Evolutionary conservation across 53 echinoderm and acorn worm genomes (phyloP).

Genomic region (Glandiceps talaboti): DNA sequence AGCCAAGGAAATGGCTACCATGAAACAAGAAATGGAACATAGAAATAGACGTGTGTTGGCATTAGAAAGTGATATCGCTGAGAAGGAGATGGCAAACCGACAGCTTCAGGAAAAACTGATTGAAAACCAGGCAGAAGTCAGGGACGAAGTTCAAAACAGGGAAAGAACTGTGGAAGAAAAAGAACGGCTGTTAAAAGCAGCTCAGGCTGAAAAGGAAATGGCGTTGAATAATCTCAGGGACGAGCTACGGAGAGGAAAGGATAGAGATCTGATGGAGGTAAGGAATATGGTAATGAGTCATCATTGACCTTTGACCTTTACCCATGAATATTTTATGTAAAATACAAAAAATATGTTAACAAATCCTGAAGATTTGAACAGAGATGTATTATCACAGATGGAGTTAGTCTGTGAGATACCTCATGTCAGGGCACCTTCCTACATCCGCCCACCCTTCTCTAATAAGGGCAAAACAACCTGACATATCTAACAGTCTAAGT

Average conservation of each 20-base stretch:
- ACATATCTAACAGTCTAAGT: too few relatives aligned
- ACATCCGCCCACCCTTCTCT: too few relatives aligned
- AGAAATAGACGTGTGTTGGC: conserved; percentile 24
- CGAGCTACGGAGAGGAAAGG: conserved; percentile 56
- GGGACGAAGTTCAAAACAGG: conserved; percentile 2
- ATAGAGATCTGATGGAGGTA: conserved; percentile 23
- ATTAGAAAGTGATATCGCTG: conserved; percentile 5
- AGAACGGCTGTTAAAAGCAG: conserved; percentile 24
- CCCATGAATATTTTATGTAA: too few relatives aligned
- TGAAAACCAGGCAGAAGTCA: not conserved
- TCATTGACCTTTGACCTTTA: too few relatives aligned
- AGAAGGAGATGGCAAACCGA: conserved; percentile 18
- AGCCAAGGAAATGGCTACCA: conserved; percentile 23
- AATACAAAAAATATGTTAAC: too few relatives aligned
- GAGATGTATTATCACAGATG: too few relatives aligned
- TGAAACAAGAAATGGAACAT: conserved; percentile 26
- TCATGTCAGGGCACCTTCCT: too few relatives aligned
- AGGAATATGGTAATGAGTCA: too few relatives aligned
- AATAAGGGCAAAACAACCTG: too few relatives aligned
- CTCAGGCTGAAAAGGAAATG: conserved; percentile 35
- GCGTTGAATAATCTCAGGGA: conserved; percentile 64
- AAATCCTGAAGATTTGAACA: too few relatives aligned
- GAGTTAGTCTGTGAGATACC: too few relatives aligned
- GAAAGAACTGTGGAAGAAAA: conserved; percentile 21
- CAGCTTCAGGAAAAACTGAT: conserved; percentile 22